phyloP scores from a whole-genome alignment of 2,888 invertebrate species.

The Drosophila kanekoi region DNA sequence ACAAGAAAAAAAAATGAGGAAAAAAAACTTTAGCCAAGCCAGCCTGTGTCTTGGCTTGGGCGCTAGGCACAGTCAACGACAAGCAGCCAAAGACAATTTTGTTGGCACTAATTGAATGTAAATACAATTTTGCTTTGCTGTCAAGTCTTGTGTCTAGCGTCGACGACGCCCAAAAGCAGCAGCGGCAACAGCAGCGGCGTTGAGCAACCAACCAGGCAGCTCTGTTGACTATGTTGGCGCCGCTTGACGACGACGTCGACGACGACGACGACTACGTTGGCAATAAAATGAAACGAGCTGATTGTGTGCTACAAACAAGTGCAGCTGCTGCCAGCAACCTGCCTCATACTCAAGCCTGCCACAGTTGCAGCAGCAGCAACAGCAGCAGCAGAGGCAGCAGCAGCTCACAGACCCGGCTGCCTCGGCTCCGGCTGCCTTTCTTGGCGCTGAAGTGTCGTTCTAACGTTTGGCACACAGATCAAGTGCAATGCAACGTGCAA shows the following conservation, averaged over 20 bases:
- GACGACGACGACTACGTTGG: constrained; percentile 66
- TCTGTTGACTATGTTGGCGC: constrained; percentile 23
- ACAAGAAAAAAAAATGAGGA: constrained; percentile 31
- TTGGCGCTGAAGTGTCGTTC: constrained; percentile 69
- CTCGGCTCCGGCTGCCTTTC: constrained; percentile 7
- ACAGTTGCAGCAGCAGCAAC: constrained; percentile 15
- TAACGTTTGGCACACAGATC: constrained; percentile 81
- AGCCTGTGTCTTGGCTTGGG: constrained; percentile 23
- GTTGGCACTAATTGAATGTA: constrained; percentile 81
- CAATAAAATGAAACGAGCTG: constrained; percentile 79
- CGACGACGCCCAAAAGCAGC: constrained; percentile 37
- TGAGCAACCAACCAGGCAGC: constrained; percentile 10
- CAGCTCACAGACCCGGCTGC: not conserved
- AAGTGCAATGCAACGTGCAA: constrained; percentile 81
- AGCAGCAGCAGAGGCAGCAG: constrained; percentile 5
- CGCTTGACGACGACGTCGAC: constrained; percentile 56
- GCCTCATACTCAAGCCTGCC: constrained; percentile 3
- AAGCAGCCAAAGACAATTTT: constrained; percentile 80
- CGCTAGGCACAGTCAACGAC: constrained; percentile 62
- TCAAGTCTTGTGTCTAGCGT: constrained; percentile 79
- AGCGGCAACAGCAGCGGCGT: not conserved
- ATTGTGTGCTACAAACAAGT: constrained; percentile 77
- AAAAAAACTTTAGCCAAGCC: constrained; percentile 17
- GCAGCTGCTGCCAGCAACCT: constrained; percentile 51
- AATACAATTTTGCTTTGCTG: constrained; percentile 82